Evolutionary conservation across 2,888 invertebrate species (phyloP), one percentile per base, ranked within the genome.

Genomic region (Caenorhabditis sp.): DNA sequence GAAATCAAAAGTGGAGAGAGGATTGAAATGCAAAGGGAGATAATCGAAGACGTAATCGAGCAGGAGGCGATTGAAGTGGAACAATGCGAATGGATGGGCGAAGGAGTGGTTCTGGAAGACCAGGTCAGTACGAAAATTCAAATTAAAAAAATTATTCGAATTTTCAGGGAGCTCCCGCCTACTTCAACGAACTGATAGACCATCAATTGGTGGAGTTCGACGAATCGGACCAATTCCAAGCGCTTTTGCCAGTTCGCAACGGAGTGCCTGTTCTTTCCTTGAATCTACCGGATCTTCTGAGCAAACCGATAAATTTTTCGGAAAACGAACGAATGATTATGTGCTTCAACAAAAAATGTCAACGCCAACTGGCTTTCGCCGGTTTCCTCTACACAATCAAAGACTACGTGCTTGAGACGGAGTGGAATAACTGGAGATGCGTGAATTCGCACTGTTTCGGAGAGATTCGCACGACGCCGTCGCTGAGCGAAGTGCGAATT

Each of bases 271-370:
- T 72, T 2, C 46, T 78, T 11, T 74, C 77, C 2, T 27, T 79
- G 26, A 77, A 76, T 52, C 32, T 79, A 26, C 77, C 71, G 26
- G 79, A 79, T 61, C 32, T 81, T 6, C 6, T 79, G 41, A 76
- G 70, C 48, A 58, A 53, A 52, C 11, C 15, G 15, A 58, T 77
- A 11, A 24, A 37, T 0, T 62, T 76, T 24, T 55, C 53, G 0
- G 55, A 59, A 35, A 50, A 43, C 0, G 39, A 20, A 5, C 41
- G 45, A n/a, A 48, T 80, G 11, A 62, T 59, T 2, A 17, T 75
- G 7, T 82, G 83, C 45, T 83, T 83, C 45, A 79, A 77, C 24
- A 81, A 80, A 48, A 76, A 59, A 26, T 78, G 82, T 27, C 62
- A 66, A n/a, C 46, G 61, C 13, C 83, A 83, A 26, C 32, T 83